These are phyloP conservation scores for Ursus arctos DNA, from an alignment of 2,113 vertebrate genomes.

Conservation along the genomic window DNA sequence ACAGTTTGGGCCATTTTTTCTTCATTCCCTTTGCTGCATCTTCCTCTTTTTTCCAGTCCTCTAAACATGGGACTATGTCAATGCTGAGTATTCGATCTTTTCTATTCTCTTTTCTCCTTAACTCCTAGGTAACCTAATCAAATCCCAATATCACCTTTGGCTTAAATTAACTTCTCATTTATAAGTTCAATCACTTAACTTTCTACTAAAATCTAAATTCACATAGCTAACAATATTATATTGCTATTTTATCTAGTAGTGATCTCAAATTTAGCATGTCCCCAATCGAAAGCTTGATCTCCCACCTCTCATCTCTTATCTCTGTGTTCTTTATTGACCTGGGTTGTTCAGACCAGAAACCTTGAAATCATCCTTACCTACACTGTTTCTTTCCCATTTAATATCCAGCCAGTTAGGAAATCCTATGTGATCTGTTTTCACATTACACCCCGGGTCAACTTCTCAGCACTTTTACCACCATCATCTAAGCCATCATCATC, in stretches of 20 bases:
- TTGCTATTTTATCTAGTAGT: not conserved
- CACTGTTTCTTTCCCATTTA: not conserved
- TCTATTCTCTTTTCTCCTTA: not conserved
- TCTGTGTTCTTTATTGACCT: not conserved
- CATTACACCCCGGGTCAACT: not conserved
- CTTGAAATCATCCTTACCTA: not conserved
- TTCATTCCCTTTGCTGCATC: not conserved
- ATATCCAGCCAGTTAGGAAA: not conserved
- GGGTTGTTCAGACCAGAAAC: not conserved
- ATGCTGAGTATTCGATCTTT: not conserved
- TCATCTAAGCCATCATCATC: not conserved
- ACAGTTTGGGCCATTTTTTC: not conserved
- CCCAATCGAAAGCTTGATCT: not conserved
- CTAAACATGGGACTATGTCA: not conserved
- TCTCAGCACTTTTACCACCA: not conserved
- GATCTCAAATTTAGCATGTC: not conserved
- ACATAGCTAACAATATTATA: not conserved
- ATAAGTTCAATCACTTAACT: constrained; percentile 5
- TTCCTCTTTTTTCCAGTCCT: not conserved
- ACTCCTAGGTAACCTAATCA: not conserved
- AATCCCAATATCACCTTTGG: not conserved
- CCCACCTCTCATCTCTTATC: not conserved
- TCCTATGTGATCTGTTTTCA: not conserved
- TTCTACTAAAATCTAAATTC: not conserved
- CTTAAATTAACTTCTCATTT: constrained; percentile 8